Conservation (phyloP, 30 jellyfish, hydroid and myxozoan genomes). For the Cassiopea andromeda region DNA sequence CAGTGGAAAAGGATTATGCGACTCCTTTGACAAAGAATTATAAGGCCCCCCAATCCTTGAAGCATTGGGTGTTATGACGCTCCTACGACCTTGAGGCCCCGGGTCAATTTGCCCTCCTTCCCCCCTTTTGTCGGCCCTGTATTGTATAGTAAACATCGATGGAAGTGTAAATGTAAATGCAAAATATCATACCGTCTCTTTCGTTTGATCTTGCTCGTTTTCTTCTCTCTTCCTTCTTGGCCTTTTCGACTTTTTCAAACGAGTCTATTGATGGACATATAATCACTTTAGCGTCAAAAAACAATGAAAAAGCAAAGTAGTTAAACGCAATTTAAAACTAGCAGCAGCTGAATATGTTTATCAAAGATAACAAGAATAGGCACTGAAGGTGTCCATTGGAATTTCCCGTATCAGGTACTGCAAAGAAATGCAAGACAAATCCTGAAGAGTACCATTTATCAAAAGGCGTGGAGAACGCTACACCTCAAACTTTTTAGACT, state of each 20-base stretch:
- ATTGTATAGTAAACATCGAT: neutral
- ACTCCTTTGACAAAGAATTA: no score
- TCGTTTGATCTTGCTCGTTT: conserved; percentile 40
- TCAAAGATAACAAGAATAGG: no score
- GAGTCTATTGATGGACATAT: conserved; percentile 24
- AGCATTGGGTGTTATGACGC: no score
- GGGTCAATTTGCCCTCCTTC: no score
- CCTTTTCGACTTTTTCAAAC: conserved; percentile 49
- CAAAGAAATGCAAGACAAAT: neutral
- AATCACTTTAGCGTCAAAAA: neutral
- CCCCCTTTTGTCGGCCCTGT: no score
- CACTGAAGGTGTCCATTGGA: neutral
- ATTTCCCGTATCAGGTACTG: neutral
- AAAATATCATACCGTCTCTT: conserved; percentile 40
- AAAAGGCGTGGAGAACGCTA: conserved; percentile 7
- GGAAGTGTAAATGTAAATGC: neutral
- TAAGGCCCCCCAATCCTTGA: no score
- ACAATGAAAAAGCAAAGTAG: no score
- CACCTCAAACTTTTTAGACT: neutral
- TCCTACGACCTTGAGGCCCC: no score
- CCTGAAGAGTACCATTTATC: neutral
- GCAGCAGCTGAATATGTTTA: no score
- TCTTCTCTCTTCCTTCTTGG: conserved; percentile 45
- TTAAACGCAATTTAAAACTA: no score
- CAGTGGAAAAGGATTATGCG: no score